Base-by-base conservation (phyloP, 2,888 invertebrate species). In the Alcis repandata region DNA sequence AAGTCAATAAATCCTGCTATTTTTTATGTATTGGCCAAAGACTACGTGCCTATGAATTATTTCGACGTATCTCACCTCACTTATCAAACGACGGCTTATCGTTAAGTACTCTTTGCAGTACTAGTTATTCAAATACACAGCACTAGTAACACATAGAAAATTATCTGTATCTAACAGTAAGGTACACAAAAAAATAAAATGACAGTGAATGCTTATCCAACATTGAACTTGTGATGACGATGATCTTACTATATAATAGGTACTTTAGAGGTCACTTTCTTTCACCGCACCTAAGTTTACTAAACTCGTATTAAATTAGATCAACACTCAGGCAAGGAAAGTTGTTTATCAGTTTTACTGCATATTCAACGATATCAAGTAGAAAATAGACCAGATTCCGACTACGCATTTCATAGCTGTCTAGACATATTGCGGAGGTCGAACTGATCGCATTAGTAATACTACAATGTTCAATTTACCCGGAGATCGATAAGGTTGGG, bases 301-400 rank as follows among this genome's bases (percentile, higher is more conserved):
- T 8, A 38, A 61, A 40, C 19, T 56, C 13, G 13, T 41, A 10
- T 15, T 43, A 17, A 36, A 56, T 13, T 40, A 52, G 36, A 22
- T 41, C 59, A 41, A 7, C 53, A 41, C 33, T 22, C 22, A 40
- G 59, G 48, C 56, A 27, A 61, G 59, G 72, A 69, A 70, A 70
- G 70, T 68, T 53, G 72, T 70, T 67, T 68, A 59, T 38, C 52
- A 59, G 59, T 65, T 63, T 66, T 70, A 65, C 64, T 60, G 63
- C 66, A 48, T 70, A 67, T 63, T 63, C 63, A 65, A 52, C 36
- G 32, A 64, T 53, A 65, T 48, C 43, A n/a, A 13, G 52, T 46
- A 69, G 67, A 49, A 63, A 69, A 64, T 65, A 40, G 40, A 69
- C 70, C 52, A 60, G 67, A 69, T 69, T 68, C 63, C 59, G 63